Conservation (phyloP, 2,113 vertebrate species). For the Passerina amoena region DNA sequence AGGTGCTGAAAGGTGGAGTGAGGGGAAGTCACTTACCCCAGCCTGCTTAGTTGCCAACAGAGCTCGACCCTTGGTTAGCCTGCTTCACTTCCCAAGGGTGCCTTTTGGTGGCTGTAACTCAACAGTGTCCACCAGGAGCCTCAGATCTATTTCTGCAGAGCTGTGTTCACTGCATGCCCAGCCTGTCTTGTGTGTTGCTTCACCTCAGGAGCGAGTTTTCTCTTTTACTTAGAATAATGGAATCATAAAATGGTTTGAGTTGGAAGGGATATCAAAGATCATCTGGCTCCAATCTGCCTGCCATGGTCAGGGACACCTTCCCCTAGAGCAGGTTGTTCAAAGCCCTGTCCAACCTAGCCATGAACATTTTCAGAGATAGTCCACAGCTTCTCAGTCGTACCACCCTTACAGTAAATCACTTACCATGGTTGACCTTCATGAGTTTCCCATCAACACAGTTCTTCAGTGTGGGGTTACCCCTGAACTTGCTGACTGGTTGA, state of each 20-base stretch:
- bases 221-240: neutral
- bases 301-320: neutral
- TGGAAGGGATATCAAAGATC: neutral
- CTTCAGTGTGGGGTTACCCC: neutral
- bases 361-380: neutral
- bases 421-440: neutral
- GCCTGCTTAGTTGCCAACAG: neutral
- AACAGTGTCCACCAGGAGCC: neutral
- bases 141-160: neutral
- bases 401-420: neutral
- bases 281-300: accelerated
- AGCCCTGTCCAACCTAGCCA: neutral
- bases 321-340: neutral
- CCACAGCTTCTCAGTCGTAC: neutral
- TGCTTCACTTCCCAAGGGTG: neutral
- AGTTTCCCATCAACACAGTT: neutral
- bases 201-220: neutral
- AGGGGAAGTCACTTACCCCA: neutral
- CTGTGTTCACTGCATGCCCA: neutral
- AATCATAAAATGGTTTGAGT: neutral
- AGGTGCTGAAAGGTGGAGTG: neutral
- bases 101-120: neutral
- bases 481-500: neutral
- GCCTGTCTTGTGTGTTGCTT: neutral
- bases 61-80: accelerated